Evolutionary conservation across 2,113 vertebrate genomes (phyloP), one percentile per base, ranked within the genome.

Genomic region (Gnathonemus echidnorhynchus): DNA sequence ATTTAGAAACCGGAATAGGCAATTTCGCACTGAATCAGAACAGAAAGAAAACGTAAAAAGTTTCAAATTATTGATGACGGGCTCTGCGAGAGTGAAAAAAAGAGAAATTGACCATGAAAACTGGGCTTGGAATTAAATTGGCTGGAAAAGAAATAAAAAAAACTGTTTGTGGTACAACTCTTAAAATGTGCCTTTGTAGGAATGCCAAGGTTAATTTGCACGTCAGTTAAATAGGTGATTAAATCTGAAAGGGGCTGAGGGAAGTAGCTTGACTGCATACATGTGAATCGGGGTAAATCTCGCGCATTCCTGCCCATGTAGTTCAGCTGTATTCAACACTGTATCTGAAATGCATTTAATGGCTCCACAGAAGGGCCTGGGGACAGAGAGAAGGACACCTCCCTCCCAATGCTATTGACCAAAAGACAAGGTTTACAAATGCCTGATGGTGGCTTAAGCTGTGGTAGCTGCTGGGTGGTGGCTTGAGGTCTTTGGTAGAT

Each of bases 31-130:
- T 88, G 93, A 92, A 94, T 95, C 93, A 92, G 93, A 90, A 94
- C 93, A 96, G 95, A 96, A 96, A 95, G 93, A 92, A 91, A 93
- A 95, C 94, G 95, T 94, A 94, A 94, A 94, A 96, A 96, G 94
- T 96, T 96, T 94, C 94, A 95, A 95, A 95, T 94, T 95, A 96
- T 95, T 95, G 95, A 96, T 96, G 95, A 95, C 93, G 93, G 95
- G 94, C 94, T 95, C 94, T 93, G 95, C 95, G 92, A 95, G 94
- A 93, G 93, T 91, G 93, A 95, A 95, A 96, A 96, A 96, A 95
- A 95, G 96, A 95, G 95, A 95, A 96, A 96, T 95, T 96, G 95
- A 95, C 95, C 95, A 93, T 96, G 95, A 96, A 96, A 96, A 96
- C 94, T 93, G 94, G 90, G 93, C 93, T 94, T 89, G 91, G 94